Percentiles rank a stretch among this genome's conserved stretches.
Evolutionary conservation across 2,888 invertebrate genomes (phyloP).

Genomic region (Lingula anatina): DNA sequence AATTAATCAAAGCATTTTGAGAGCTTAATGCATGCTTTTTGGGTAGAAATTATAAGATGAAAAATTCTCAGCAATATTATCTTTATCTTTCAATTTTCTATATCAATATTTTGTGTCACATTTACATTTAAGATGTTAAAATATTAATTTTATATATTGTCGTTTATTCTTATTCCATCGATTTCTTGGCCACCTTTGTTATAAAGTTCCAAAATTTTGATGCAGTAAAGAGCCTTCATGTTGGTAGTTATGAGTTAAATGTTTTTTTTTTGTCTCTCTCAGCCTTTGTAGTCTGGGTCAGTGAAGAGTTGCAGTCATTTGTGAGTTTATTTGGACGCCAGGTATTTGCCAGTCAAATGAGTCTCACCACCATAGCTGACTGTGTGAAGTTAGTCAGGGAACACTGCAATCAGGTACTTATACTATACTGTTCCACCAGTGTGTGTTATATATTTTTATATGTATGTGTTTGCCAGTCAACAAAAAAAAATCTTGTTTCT

Average conservation of each 20-base stretch:
- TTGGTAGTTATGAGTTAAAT: background rate
- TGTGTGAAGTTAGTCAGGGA: conserved; percentile 76
- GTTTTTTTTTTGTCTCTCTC: conserved; percentile 13
- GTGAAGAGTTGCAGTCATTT: conserved; percentile 54
- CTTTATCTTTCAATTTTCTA: too few relatives aligned
- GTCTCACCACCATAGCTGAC: conserved; percentile 76
- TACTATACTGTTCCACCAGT: background rate
- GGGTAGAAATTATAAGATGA: too few relatives aligned
- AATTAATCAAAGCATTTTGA: too few relatives aligned
- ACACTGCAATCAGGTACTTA: conserved; percentile 64
- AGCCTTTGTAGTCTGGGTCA: conserved; percentile 88
- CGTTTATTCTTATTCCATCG: background rate
- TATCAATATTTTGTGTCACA: too few relatives aligned
- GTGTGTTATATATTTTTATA: background rate
- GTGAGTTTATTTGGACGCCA: conserved; percentile 56
- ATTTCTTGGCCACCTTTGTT: background rate
- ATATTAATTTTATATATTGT: too few relatives aligned
- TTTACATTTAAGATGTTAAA: too few relatives aligned
- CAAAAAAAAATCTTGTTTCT: too few relatives aligned
- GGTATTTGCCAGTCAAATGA: conserved; percentile 83
- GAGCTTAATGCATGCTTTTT: too few relatives aligned
- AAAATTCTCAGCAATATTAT: too few relatives aligned
- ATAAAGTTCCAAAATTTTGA: background rate
- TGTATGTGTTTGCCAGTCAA: background rate
- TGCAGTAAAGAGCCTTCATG: background rate